Conservation (phyloP, 2,888 invertebrate genomes). For the Diaphora mendica region DNA sequence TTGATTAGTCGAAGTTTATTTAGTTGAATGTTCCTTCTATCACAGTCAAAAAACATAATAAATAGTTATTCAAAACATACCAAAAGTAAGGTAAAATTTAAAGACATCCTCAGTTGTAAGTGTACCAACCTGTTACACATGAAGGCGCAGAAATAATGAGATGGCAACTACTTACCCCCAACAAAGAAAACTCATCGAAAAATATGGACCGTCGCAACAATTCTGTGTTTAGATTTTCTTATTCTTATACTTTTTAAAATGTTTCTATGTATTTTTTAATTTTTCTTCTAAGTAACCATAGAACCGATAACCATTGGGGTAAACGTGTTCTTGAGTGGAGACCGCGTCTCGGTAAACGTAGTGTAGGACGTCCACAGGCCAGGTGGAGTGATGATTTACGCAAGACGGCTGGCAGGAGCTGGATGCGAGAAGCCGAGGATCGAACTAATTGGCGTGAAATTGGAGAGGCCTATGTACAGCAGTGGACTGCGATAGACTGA, state of each 20-base stretch:
- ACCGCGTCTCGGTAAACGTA: too few relatives aligned
- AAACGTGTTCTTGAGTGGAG: too few relatives aligned
- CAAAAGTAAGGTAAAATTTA: slow-evolving; percentile 22
- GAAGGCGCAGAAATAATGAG: slow-evolving; percentile 79
- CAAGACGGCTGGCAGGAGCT: too few relatives aligned
- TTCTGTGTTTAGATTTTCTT: slow-evolving; percentile 8
- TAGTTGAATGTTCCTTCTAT: background rate
- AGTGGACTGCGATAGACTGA: too few relatives aligned
- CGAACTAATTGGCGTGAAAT: too few relatives aligned
- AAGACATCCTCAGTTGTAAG: slow-evolving; percentile 45
- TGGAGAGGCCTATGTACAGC: too few relatives aligned
- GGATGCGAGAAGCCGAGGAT: too few relatives aligned
- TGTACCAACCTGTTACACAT: slow-evolving; percentile 63
- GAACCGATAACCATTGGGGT: too few relatives aligned
- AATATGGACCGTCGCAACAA: slow-evolving; percentile 49
- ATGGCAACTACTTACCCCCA: slow-evolving; percentile 66
- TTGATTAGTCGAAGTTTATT: background rate
- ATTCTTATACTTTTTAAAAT: background rate
- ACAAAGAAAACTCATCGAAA: slow-evolving; percentile 60
- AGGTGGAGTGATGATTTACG: too few relatives aligned
- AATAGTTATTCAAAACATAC: slow-evolving; percentile 2
- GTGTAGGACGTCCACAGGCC: too few relatives aligned
- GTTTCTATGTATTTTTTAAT: too few relatives aligned
- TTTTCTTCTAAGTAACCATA: too few relatives aligned
- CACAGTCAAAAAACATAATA: background rate